Evolutionary conservation across 2,888 invertebrate genomes (phyloP), one percentile per base, ranked within the genome.

Genomic region (Cepaea hortensis): DNA sequence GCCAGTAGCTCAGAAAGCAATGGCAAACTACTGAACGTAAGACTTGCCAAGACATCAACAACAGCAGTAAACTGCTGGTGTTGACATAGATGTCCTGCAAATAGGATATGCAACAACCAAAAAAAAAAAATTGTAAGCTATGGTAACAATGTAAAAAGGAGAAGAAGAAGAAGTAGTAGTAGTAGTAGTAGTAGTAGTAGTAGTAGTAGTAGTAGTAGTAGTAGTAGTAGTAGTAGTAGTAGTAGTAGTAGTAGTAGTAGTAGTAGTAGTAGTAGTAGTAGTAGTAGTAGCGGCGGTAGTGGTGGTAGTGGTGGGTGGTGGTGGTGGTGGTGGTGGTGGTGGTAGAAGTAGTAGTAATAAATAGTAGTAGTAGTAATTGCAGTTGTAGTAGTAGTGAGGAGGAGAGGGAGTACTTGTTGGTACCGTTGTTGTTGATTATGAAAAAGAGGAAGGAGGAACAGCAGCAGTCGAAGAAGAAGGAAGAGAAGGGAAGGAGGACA

Each of bases 201-300:
- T 68, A 68, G 68, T 68, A 68, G n/a, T 68, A 68, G 68, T n/a
- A 20, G 20, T n/a, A n/a, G 68, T n/a, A n/a, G 68, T 3, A 68
- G 68, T 68, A n/a, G 68, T 68, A n/a, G 68, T 68, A 68, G 68
- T 68, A 68, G 68, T 68, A 68, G 68, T 68, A 68, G 68, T 68
- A 68, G 68, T 68, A 68, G 68, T 68, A 68, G 68, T 68, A 68
- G 68, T 68, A 68, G 68, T 68, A 68, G 68, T 68, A 68, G n/a
- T 68, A 68, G 68, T 68, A 68, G 68, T 68, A 68, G 18, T 68
- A 15, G 68, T n/a, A 15, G 68, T n/a, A 68, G 68, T n/a, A 68
- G 68, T 68, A n/a, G 20, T 68, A 68, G 18, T n/a, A 68, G 18
- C 3, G 3, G 68, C 3, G 3, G 68, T n/a, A 68, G 68, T n/a